Percentiles rank a stretch among this genome's conserved stretches.
phyloP scores from a whole-genome alignment of 1,140 invertebrate species.

The Drosophila baimaii region DNA sequence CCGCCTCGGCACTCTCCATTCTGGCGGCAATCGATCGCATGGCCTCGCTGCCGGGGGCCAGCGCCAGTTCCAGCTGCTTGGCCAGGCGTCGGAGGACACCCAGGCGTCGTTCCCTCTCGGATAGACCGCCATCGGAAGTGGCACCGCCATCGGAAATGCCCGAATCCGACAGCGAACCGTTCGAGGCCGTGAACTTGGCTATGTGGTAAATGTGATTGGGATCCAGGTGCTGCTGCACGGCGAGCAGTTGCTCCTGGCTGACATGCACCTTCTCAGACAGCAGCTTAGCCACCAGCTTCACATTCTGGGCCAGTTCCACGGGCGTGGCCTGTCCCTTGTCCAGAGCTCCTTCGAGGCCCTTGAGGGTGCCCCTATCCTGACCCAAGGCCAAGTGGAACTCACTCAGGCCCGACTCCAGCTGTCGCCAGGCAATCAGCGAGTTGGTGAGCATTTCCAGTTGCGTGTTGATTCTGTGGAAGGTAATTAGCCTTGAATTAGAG shows the following conservation, averaged over 20 bases:
- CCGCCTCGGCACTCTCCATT: slow-evolving; percentile 91
- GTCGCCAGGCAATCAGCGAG: slow-evolving; percentile 87
- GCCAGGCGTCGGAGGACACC: slow-evolving; percentile 88
- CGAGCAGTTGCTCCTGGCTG: slow-evolving; percentile 84
- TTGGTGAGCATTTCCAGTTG: slow-evolving; percentile 78
- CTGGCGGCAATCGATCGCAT: slow-evolving; percentile 88
- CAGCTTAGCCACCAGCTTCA: slow-evolving; percentile 88
- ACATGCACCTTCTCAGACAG: slow-evolving; percentile 88
- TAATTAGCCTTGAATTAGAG: neutral
- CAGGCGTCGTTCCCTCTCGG: slow-evolving; percentile 89
- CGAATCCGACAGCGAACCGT: slow-evolving; percentile 89
- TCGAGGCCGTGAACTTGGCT: slow-evolving; percentile 84
- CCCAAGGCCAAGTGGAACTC: slow-evolving; percentile 87
- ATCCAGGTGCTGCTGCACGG: slow-evolving; percentile 76
- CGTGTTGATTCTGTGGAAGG: slow-evolving; percentile 65
- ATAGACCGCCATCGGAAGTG: slow-evolving; percentile 89
- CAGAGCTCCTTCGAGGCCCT: slow-evolving; percentile 87
- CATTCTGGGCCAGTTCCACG: slow-evolving; percentile 87
- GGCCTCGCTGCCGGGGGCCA: slow-evolving; percentile 88
- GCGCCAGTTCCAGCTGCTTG: slow-evolving; percentile 87
- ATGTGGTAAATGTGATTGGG: slow-evolving; percentile 81
- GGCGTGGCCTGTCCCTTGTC: slow-evolving; percentile 87
- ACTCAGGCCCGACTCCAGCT: slow-evolving; percentile 87
- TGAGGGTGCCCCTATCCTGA: slow-evolving; percentile 87
- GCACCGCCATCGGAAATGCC: slow-evolving; percentile 90